Conservation (phyloP, 2,797 vertebrate species). For the Limnodromus scolopaceus region DNA sequence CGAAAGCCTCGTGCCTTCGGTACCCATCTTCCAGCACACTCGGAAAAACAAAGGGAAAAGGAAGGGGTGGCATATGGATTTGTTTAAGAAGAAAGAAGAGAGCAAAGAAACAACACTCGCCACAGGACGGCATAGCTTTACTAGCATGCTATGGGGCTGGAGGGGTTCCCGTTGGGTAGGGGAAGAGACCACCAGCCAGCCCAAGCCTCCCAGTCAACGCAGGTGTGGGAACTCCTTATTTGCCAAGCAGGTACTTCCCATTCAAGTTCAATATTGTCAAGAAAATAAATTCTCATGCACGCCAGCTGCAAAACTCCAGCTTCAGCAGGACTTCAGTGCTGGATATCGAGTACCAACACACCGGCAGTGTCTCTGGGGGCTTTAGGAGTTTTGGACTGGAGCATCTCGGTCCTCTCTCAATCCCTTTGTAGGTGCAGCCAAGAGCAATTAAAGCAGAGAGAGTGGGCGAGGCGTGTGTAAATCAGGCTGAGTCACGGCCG, state of each 20-base stretch:
- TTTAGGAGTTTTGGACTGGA: background rate
- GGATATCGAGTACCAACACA: rapidly evolving
- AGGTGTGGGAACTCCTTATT: background rate
- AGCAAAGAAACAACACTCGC: rapidly evolving
- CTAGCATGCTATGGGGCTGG: too few relatives aligned
- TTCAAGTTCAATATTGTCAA: background rate
- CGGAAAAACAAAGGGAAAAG: background rate
- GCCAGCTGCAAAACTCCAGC: background rate
- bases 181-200: background rate
- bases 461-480: background rate
- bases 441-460: background rate
- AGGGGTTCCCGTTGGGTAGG: rapidly evolving
- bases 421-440: background rate
- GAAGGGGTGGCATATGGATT: background rate
- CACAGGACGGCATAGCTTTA: background rate
- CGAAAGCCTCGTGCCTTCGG: rapidly evolving
- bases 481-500: rapidly evolving
- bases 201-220: background rate
- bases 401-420: background rate
- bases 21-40: background rate
- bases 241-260: background rate
- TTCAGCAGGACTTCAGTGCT: background rate
- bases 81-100: background rate
- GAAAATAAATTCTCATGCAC: background rate
- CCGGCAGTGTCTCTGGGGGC: background rate